Conservation (phyloP, 2,797 vertebrate species). For the Brachymystax lenok region DNA sequence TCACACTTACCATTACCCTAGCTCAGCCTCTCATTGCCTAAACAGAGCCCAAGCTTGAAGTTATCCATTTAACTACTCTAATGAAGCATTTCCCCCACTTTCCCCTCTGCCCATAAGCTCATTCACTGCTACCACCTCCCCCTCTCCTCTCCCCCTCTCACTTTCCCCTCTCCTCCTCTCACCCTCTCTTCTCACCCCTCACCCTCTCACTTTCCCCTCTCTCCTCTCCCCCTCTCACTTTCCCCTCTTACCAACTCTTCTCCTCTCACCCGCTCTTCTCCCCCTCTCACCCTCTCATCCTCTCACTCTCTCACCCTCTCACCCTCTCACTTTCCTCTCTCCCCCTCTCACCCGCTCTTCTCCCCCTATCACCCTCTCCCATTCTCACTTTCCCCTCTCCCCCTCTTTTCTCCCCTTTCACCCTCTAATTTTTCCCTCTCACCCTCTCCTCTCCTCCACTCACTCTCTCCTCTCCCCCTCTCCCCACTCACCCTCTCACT, state of each 20-base stretch:
- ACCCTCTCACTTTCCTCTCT: accelerated
- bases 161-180: background rate
- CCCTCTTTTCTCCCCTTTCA: background rate
- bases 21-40: background rate
- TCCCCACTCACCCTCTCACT: background rate
- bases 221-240: background rate
- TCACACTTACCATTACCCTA: background rate
- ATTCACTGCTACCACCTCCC: background rate
- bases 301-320: too few relatives aligned
- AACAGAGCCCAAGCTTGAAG: background rate
- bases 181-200: background rate
- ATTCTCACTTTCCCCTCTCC: background rate
- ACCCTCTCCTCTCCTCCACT: background rate
- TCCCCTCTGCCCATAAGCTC: too few relatives aligned
- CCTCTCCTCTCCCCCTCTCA: background rate
- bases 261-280: too few relatives aligned
- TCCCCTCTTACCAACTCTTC: too few relatives aligned
- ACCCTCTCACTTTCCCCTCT: too few relatives aligned
- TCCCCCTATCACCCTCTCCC: accelerated
- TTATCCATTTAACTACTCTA: background rate
- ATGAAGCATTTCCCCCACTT: background rate
- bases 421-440: too few relatives aligned
- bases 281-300: accelerated
- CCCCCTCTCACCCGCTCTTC: too few relatives aligned
- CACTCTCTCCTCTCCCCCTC: background rate